Evolutionary conservation across 2,113 vertebrate species (phyloP), one percentile per base, ranked within the genome.

Genomic region (Oplegnathus fasciatus): DNA sequence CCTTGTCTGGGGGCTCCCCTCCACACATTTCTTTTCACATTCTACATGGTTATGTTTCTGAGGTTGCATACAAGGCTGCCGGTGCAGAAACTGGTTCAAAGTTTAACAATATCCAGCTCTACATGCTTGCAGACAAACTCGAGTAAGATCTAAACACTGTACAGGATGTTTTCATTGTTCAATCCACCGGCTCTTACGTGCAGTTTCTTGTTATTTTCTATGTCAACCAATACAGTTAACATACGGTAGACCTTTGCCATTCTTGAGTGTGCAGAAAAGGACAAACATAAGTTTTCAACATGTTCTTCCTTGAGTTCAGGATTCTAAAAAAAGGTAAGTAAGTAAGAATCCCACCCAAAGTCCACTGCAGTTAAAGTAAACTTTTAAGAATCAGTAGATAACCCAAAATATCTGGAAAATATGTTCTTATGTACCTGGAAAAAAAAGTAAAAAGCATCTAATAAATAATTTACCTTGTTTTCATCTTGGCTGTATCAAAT

Each of bases 1-100:
- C 83, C 83, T 58, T 18, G 69, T 88, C 73, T 87, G 58, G 32
- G 80, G 77, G 46, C 77, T 68, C 77, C 65, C 54, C 57, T 64
- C 64, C 32, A 67, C 76, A 57, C 64, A 62, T 75, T 55, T 55
- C 11, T 30, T 34, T 78, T 80, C 61, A 80, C 50, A 55, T 44
- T 70, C 54, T 58, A 28, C 73, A 32, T 54, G 71, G 8, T 61
- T 52, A 26, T 70, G 67, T 48, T 60, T 71, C 67, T 80, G 78
- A 7, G 74, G 44, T 65, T 70, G 48, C 57, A 42, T 8, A 32
- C 65, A 42, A 42, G 62, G 50, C 60, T 46, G 52, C 32, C 65
- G 32, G 34, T 69, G 48, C 62, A 76, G 67, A 73, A 77, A 65
- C 24, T 0, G 32, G 4, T 13, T 28, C 6, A 40, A 50, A 72